Base-by-base conservation (phyloP, 2,888 invertebrate species). In the Lepidonotus clava region DNA sequence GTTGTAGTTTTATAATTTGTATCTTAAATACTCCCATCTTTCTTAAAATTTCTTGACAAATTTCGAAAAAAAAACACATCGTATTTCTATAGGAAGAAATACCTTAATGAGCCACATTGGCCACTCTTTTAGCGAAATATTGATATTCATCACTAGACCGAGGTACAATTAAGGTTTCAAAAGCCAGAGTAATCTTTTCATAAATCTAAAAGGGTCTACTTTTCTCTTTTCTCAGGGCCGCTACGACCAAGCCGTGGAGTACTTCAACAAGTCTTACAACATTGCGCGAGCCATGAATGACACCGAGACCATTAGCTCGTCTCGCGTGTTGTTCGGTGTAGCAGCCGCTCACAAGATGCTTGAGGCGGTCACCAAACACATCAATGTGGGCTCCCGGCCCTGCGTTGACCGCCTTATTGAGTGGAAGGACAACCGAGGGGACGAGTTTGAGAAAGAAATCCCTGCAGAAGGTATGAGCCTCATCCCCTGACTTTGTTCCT, bases 251-350 rank as follows among this genome's bases (percentile, higher is more conserved):
- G 94, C 94, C 0, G 91, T 92, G 11, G 92, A 93, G 80, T 93
- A 93, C 89, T 94, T 94, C 91, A 93, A 92, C 90, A 93, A 93
- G 88, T 92, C 94, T 5, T 94, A 94, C 91, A 93, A 93, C 89
- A 91, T 94, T 36, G 91, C 93, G 5, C 90, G 94, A 36, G 91
- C 93, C 32, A 88, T 93, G 90, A 91, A 91, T 38, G 93, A 93
- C 86, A 87, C 87, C 21, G 89, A 90, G 5, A 90, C 93, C 28
- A 92, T 93, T 86, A 92, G 91, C 85, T 90, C 91, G 8, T 93
- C 93, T 85, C 89, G 94, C 18, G 93, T 93, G 32, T 92, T 93
- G 87, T 93, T 91, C 85, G 94, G 94, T 53, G 92, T 93, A 2
- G 91, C 93, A 0, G 91, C 92, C 89, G 93, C 93, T 14, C 93